phyloP scores from a whole-genome alignment of 2,888 invertebrate species.

The Cantharis lateralis region DNA sequence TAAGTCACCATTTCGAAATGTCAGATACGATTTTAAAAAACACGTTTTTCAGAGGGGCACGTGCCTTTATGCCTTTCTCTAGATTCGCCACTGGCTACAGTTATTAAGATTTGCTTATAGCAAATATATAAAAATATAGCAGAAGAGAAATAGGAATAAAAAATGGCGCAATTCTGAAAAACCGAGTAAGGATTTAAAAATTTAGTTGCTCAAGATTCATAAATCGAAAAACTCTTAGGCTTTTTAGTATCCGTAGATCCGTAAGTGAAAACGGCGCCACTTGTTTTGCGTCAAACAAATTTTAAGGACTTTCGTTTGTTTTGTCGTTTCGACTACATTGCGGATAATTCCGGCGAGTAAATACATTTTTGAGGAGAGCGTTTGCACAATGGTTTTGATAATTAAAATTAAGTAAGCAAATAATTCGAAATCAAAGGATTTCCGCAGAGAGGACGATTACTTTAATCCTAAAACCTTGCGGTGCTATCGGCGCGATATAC shows the following conservation, averaged over 20 bases:
- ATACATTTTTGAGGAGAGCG: not conserved
- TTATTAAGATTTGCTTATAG: no score
- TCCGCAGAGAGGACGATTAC: not conserved
- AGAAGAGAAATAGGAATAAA: no score
- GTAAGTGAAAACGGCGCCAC: not conserved
- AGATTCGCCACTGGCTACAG: no score
- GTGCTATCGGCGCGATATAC: not conserved
- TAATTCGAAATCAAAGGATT: not conserved
- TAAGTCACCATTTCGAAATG: no score
- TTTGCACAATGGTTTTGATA: not conserved
- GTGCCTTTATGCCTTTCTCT: no score
- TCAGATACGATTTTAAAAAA: no score
- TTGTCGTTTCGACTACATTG: not conserved
- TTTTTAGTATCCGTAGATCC: not conserved
- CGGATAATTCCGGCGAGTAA: not conserved
- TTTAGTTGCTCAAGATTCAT: not conserved
- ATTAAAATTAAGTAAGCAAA: not conserved
- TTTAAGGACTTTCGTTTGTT: not conserved
- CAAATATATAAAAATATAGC: no score
- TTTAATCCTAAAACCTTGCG: not conserved
- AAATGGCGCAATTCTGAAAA: no score
- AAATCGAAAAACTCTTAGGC: not conserved
- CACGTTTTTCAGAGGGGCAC: no score
- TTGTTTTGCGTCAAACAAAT: not conserved
- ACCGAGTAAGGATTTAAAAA: not conserved